Base-by-base conservation (phyloP, 2,888 invertebrate species). In the Acanthococcus lagerstroemiae region DNA sequence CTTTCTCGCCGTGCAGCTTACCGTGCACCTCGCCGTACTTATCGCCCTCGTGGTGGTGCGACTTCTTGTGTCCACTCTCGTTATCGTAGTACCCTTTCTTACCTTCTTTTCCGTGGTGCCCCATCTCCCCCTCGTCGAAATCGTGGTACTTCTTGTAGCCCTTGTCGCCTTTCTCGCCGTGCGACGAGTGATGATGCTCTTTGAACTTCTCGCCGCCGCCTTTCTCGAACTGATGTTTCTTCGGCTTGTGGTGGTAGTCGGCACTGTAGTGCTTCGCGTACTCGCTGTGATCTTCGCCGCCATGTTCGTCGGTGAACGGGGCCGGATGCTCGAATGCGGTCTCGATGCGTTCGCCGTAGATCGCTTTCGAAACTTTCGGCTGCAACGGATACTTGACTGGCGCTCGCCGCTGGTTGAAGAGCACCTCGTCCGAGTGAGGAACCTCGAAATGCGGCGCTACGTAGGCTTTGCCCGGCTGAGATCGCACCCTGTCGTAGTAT, bases 71-170 rank as follows among this genome's bases (percentile, higher is more conserved):
- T 0, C 84, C 84, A 0, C 82, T 82, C 69, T 81, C 78, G 74
- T 86, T 85, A 26, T 81, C 78, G 74, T 84, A 86, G 70, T 82
- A 81, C 21, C 82, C 82, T 27, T 81, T 78, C 71, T 85, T 84
- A 50, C 80, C 80, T 71, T 84, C 84, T 69, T 84, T 83, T 71
- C 86, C 83, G 72, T 84, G 84, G 71, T 86, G 83, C 0, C 87
- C 86, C 71, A 84, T 83, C 61, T 81, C 78, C 1, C 80, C 81
- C 72, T 84, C 83, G 67, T 82, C 80, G 70, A 82, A 81, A 69
- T 83, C 80, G 73, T 86, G 84, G 27, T 71, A 68, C 70, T 80
- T 84, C 78, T 84, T 83, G 73, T 84, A 84, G 1, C 83, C 84
- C 73, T 85, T 84, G 72, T 83, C 83, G 1, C 84, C 84, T 63